phyloP scores from a whole-genome alignment of 2,113 vertebrate species.

The Pygoscelis adeliae region DNA sequence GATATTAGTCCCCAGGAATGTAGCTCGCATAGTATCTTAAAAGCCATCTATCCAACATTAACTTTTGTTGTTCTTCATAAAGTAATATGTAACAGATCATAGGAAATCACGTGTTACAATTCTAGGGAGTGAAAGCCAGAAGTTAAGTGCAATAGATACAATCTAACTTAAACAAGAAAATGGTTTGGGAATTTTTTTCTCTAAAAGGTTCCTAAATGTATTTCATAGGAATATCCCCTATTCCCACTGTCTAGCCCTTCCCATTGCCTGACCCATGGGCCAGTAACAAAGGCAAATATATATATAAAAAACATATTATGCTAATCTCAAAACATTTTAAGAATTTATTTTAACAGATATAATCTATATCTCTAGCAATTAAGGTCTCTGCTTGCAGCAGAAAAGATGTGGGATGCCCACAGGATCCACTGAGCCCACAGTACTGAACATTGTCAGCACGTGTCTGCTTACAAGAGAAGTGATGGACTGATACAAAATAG shows the following conservation, averaged over 20 bases:
- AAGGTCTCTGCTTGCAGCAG: not conserved
- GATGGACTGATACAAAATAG: not conserved
- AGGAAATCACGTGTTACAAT: not conserved
- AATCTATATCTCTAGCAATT: not conserved
- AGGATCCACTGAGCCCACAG: not conserved
- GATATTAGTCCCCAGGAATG: not conserved
- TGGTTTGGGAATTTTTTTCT: not conserved
- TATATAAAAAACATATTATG: not conserved
- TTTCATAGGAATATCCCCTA: not conserved
- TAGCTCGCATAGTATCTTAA: not conserved
- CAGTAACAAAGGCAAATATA: not conserved
- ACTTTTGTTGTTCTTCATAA: not conserved
- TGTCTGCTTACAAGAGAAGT: not conserved
- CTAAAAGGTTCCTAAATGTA: not conserved
- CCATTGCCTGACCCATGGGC: not conserved
- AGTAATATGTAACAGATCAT: not conserved
- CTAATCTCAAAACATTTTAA: not conserved
- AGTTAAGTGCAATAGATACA: not conserved
- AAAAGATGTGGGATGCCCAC: not conserved
- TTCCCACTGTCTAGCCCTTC: not conserved
- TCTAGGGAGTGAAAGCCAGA: not conserved
- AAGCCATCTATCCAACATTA: not conserved
- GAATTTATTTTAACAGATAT: not conserved
- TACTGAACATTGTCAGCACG: not conserved
- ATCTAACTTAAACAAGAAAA: not conserved